Evolutionary conservation across 2,113 vertebrate genomes (phyloP).

Genomic region (Apeltes quadracus): DNA sequence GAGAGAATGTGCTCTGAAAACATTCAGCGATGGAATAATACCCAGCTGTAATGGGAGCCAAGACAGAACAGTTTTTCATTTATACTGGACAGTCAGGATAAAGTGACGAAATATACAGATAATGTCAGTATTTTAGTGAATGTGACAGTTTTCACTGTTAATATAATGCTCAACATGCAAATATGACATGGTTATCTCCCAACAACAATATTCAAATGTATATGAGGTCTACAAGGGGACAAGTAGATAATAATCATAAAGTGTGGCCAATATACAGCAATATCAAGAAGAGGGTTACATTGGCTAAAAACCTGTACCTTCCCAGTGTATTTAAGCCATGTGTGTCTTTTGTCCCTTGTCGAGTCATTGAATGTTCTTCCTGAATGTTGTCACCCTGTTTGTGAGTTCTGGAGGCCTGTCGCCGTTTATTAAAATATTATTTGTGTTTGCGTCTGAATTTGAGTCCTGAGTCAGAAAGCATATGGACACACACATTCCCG

Average conservation of each 20-base stretch:
- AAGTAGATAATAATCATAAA: not conserved
- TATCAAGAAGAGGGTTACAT: not conserved
- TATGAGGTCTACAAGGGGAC: too few species aligned
- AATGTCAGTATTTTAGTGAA: not conserved
- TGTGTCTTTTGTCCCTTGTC: too few species aligned
- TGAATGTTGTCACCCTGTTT: too few species aligned
- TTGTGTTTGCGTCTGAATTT: too few species aligned
- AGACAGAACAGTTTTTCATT: not conserved
- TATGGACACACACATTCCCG: slow-evolving; percentile 2
- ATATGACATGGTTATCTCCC: not conserved
- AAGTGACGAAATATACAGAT: not conserved
- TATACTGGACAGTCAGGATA: not conserved
- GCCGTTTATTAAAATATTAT: too few species aligned
- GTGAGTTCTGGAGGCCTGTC: too few species aligned
- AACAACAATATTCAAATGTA: not conserved
- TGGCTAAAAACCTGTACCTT: too few species aligned
- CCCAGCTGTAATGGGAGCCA: not conserved
- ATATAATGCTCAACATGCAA: not conserved
- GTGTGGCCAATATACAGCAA: not conserved
- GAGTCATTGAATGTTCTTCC: too few species aligned
- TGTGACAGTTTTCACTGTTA: not conserved
- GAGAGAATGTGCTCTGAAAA: slow-evolving; percentile 28
- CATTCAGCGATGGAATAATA: slow-evolving; percentile 51
- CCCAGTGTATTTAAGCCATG: too few species aligned
- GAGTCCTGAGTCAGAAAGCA: not conserved